phyloP scores from a whole-genome alignment of 2,888 invertebrate species.

The Globia sparganii region DNA sequence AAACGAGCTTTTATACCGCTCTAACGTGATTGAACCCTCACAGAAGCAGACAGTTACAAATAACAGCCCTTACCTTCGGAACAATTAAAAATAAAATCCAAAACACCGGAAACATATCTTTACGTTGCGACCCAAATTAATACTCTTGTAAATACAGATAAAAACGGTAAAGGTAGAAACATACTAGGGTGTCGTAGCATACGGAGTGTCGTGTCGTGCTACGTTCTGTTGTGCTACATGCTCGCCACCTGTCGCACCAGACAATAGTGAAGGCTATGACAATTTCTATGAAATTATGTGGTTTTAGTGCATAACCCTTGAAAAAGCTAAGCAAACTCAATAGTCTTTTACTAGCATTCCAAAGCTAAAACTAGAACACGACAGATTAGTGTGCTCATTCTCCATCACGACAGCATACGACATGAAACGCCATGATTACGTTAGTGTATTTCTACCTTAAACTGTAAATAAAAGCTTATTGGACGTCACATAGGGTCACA shows the following conservation, averaged over 20 bases:
- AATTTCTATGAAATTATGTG: background rate
- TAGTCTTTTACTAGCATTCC: background rate
- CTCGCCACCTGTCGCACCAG: background rate
- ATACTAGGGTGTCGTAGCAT: background rate
- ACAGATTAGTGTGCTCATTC: background rate
- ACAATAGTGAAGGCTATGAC: background rate
- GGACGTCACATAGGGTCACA: slow-evolving; percentile 54
- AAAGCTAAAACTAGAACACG: background rate
- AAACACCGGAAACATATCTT: slow-evolving; percentile 50
- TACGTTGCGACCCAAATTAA: slow-evolving; percentile 51
- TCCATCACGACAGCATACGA: background rate
- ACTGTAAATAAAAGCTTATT: slow-evolving; percentile 29
- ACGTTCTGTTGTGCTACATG: background rate
- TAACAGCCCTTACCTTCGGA: slow-evolving; percentile 40
- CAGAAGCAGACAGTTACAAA: slow-evolving; percentile 23
- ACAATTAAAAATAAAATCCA: slow-evolving; percentile 56
- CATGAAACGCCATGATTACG: background rate
- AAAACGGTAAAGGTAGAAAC: slow-evolving; percentile 28
- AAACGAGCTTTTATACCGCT: background rate
- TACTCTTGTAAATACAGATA: slow-evolving; percentile 53
- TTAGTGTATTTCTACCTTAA: slow-evolving; percentile 15
- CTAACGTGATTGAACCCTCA: slow-evolving; percentile 22
- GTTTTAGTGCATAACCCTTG: too few relatives aligned
- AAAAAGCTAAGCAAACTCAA: background rate
- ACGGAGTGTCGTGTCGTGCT: background rate